These are phyloP conservation scores for Halictus quadricinctus DNA, from an alignment of 2,888 invertebrate genomes.

Conservation along the genomic window DNA sequence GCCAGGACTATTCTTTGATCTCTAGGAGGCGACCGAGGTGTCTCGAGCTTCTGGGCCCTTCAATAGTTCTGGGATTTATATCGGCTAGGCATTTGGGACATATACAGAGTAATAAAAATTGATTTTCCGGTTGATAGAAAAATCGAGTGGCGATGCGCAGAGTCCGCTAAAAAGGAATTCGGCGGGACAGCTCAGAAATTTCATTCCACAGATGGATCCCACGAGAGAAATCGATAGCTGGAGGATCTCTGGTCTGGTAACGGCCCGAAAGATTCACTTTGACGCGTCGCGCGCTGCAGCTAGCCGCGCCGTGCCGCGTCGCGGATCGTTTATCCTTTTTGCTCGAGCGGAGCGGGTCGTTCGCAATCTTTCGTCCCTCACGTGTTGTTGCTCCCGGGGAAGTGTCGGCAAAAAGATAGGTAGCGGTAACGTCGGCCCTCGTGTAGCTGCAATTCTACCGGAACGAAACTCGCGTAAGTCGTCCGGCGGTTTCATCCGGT, in stretches of 20 bases:
- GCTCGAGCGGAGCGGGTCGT: neutral
- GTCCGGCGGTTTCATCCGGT: constrained; percentile 44
- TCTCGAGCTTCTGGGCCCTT: too few relatives aligned
- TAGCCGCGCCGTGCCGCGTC: neutral
- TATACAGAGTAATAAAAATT: too few relatives aligned
- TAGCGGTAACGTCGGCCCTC: constrained; percentile 27
- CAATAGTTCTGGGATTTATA: too few relatives aligned
- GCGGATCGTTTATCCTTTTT: constrained; percentile 41
- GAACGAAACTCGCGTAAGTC: constrained; percentile 60
- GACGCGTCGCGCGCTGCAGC: constrained; percentile 26
- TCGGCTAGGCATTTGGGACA: too few relatives aligned
- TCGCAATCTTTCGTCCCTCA: constrained; percentile 31
- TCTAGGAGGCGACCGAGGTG: too few relatives aligned
- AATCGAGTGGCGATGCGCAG: too few relatives aligned
- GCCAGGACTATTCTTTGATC: too few relatives aligned
- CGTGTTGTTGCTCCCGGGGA: constrained; percentile 41
- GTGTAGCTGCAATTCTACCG: constrained; percentile 62
- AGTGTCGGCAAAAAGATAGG: constrained; percentile 14
- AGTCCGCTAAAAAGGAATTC: neutral
- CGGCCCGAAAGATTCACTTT: constrained; percentile 55
- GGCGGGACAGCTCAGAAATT: constrained; percentile 55
- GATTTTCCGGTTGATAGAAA: too few relatives aligned
- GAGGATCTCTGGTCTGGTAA: constrained; percentile 40
- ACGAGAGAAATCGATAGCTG: constrained; percentile 63
- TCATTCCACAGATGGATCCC: constrained; percentile 64